Base-by-base conservation (phyloP, 2,113 vertebrate genomes). In the Oncorhynchus tshawytscha region DNA sequence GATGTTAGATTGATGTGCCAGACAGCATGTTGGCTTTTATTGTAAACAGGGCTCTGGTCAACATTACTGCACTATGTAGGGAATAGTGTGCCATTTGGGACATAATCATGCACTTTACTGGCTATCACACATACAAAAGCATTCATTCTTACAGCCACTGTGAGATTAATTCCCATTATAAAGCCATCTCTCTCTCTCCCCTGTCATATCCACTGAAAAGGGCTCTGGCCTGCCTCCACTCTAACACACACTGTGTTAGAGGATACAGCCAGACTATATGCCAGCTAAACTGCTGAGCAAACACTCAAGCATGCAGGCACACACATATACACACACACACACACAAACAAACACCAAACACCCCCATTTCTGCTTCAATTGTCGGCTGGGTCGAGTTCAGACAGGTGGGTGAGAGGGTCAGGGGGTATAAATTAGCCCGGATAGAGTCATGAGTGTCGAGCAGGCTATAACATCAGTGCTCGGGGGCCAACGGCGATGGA, bases 181-280 rank as follows among this genome's bases (percentile, higher is more conserved):
- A 83, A 88, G 83, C 86, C 88, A 87, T 90, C 3, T 18, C 1
- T 54, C 16, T 54, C 85, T 90, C 87, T 82, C 79, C 81, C 73
- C 24, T 39, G 57, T 67, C 13, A 15, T 18, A 34, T 16, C 84
- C 78, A 78, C 34, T 20, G 27, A 51, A 11, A n/a, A 54, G 22
- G 8, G 80, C 78, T 76, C 78, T 88, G 89, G 86, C 89, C 78
- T 84, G 67, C 66, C 27, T 85, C 90, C 88, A 88, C 86, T 88
- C 77, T 89, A 88, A 89, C 91, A 90, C 91, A 90, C 76, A 67
- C 81, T 80, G 80, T 91, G 90, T 91, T 91, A 91, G 89, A 88
- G 78, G 77, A 88, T 85, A 88, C 65, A 15, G 72, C 78, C 80
- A 15, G 51, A 86, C 78, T 77, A 76, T 39, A 82, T 59, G 80